phyloP scores from a whole-genome alignment of 1,140 invertebrate species.

The Planococcus citri region DNA sequence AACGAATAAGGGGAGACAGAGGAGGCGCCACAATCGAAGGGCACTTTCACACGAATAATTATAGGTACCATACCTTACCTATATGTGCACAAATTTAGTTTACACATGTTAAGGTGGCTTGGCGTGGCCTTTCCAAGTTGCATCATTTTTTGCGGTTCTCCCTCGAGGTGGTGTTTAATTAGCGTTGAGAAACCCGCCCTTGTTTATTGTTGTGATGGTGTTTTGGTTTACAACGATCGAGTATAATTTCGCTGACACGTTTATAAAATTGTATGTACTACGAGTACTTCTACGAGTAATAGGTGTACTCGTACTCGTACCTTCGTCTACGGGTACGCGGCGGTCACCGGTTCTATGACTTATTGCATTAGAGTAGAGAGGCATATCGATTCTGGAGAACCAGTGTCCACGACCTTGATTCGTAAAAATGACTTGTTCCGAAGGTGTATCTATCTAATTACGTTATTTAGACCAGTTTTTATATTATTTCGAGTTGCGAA shows the following conservation, averaged over 20 bases:
- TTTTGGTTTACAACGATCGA: neutral
- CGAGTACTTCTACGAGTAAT: too few relatives aligned
- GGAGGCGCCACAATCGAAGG: neutral
- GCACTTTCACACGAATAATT: conserved; percentile 2
- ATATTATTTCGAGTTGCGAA: too few relatives aligned
- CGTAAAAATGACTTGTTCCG: neutral
- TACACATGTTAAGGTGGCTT: too few relatives aligned
- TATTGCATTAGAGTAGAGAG: neutral
- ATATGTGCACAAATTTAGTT: too few relatives aligned
- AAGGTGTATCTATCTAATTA: neutral
- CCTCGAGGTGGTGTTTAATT: neutral
- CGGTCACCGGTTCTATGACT: conserved; percentile 5
- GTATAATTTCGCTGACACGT: too few relatives aligned
- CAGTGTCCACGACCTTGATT: neutral
- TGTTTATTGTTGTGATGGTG: neutral
- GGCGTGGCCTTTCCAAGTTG: neutral
- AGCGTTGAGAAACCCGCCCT: neutral
- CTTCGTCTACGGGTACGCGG: too few relatives aligned
- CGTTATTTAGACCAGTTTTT: conserved; percentile 1
- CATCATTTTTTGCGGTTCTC: neutral
- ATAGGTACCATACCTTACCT: neutral
- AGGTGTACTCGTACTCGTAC: too few relatives aligned
- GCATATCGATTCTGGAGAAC: neutral
- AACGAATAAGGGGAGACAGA: too few relatives aligned
- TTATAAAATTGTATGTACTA: too few relatives aligned